Conservation (phyloP, 1,140 invertebrate genomes). For the Linepithema humile region DNA sequence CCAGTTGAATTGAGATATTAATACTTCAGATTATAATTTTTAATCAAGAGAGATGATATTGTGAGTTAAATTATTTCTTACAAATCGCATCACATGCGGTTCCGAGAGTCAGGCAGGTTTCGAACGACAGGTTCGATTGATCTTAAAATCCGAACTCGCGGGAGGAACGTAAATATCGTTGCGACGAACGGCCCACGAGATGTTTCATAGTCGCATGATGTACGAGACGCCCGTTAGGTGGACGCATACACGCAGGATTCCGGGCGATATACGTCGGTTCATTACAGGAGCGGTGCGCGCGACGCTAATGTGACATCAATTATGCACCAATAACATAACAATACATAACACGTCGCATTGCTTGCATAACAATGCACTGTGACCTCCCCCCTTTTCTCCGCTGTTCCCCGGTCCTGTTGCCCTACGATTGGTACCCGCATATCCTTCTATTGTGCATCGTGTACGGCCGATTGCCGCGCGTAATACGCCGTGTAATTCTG, state of each 20-base stretch:
- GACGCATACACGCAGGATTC: conserved; percentile 44
- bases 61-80: too few species aligned
- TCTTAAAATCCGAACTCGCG: not conserved
- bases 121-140: not conserved
- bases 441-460: conserved; percentile 77
- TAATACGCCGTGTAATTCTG: conserved; percentile 78
- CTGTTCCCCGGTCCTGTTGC: not conserved
- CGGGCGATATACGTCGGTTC: conserved; percentile 71
- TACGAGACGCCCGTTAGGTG: conserved; percentile 43
- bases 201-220: conserved; percentile 18
- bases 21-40: not conserved
- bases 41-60: too few species aligned
- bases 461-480: conserved; percentile 71
- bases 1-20: too few species aligned
- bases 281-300: conserved; percentile 74
- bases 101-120: not conserved
- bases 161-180: not conserved
- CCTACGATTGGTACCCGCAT: conserved; percentile 68
- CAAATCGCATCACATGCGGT: not conserved
- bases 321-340: conserved; percentile 82
- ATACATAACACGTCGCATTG: conserved; percentile 81
- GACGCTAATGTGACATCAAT: conserved; percentile 81
- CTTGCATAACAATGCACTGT: conserved; percentile 78
- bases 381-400: conserved; percentile 8
- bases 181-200: not conserved